Base-by-base conservation (phyloP, 2,888 invertebrate genomes). In the Drosophila paranaensis region DNA sequence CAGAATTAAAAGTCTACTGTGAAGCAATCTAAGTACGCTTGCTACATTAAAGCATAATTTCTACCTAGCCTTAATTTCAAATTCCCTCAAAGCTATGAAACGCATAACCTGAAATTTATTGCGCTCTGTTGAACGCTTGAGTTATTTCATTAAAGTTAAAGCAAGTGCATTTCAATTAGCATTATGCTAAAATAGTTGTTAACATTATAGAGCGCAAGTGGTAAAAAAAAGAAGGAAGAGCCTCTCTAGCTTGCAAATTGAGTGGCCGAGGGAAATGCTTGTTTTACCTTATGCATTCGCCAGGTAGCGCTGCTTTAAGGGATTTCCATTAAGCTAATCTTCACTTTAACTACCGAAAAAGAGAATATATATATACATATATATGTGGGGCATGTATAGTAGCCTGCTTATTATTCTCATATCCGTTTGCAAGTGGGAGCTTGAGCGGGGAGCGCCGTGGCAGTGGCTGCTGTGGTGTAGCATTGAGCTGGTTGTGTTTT, bases 251-350 rank as follows among this genome's bases (percentile, higher is more conserved):
- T 33, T 13, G 25, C 11, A 40, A 67, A 42, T 35, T 35, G 30
- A 51, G 39, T 40, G 37, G 10, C 10, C 20, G 11, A 10, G 13
- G 6, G 8, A 42, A 66, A 42, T 30, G 10, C 14, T 33, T 33
- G 16, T 25, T 51, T 55, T 48, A 25, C 14, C 42, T 53, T 62
- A 25, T 77, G 57, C 57, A 62, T 39, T 51, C 37, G 2, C 45
- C 16, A 27, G 10, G 25, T 14, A 54, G 11, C 13, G 25, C 50
- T 56, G 25, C 50, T 56, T 48, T 45, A 71, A 51, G 70, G 55
- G 66, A 53, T 82, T 85, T 88, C 66, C 74, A 86, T 85, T 79
- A 74, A 54, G 71, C 70, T 88, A 79, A 88, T 88, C 86, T 77
- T 55, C 56, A 71, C 62, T 71, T 71, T 79, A 60, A 37, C 45